Evolutionary conservation across 23 tunicate species (phyloP), one percentile per base, ranked within the genome.

Genomic region (Oikopleura albicans): DNA sequence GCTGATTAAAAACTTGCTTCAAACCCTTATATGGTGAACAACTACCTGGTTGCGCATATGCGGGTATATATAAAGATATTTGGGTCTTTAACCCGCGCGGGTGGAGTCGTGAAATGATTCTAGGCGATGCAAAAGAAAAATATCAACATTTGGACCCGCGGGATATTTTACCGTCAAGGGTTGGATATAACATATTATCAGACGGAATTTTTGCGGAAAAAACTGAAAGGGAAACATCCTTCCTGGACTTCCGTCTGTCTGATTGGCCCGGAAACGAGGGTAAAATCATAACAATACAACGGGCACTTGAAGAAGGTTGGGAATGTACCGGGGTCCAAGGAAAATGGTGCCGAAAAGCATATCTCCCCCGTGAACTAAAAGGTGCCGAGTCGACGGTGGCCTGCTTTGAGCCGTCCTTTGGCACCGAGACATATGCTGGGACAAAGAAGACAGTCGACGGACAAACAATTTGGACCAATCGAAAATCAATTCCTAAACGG

Each of bases 11-110:
- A n/a, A n/a, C n/a, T n/a, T n/a, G n/a, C n/a, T n/a, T n/a, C n/a
- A n/a, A n/a, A n/a, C n/a, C n/a, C 63, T 8, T 8, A 49, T 49
- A 49, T 49, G 63, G 63, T 49, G 12, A 49, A 8, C 63, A 49
- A 49, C 12, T 22, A 49, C 63, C 63, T 49, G 79, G 79, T 22
- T 71, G 79, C 37, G 35, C 79, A 4, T 2, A 71, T 2, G 33
- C 4, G 34, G 79, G 34, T 2, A 71, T 71, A 2, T 71, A 71
- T 29, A 27, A 29, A 16, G 79, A 71, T 31, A 37, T 71, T 2
- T 71, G 79, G 79, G 79, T 71, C 4, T 71, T 71, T 29, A 71
- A 71, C 79, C 79, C 79, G 28, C 79, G 79, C 28, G 79, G 79
- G 4, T 71, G 79, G 79, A 71, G 31, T 71, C 79, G 79, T 22